Base-by-base conservation (phyloP, 37 sponge, comb jelly and placozoan species). In the Mnemiopsis leidyi region DNA sequence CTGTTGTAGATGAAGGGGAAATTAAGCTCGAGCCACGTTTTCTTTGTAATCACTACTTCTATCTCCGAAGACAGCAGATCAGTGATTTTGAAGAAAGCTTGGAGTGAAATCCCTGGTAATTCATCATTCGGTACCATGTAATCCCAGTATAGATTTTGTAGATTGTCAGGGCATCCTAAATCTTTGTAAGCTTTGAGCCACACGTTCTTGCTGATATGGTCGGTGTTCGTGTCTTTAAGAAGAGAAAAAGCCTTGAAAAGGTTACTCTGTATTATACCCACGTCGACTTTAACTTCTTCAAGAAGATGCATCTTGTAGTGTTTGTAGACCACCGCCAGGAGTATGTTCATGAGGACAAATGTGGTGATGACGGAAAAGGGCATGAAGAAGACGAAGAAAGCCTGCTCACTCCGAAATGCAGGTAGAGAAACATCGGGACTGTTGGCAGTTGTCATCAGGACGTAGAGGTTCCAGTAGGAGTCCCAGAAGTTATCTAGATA, bases 371-470 rank as follows among this genome's bases (percentile, higher is more conserved):
- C n/a, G 5, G 68, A 38, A 68, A 92, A 94, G 0, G 40, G 39
- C 39, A 93, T 93, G 92, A 94, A 94, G 76, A 94, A 94, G 25
- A 94, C 13, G 34, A 92, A 93, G 92, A 82, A 94, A 26, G 92
- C 83, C 20, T 83, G n/a, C n/a, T 68, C 82, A 13, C 1, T 23
- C 23, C 93, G 39, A 33, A 85, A 94, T 32, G 94, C 94, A 0
- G 94, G 94, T 38, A 94, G 83, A 39, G 93, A 34, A 93, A 94
- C 94, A 68, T 94, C 94, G 16, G 94, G 94, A 93, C 76, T 92
- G 33, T 94, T 94, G 2, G 94, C 94, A 61, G 94, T 76, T 24
- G 94, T 94, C 71, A 94, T 69, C 29, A 94, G 77, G 5, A 94
- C 92, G 33, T 94, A 94, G 2, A 94, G 75, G 23, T 69, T 40